Percentiles rank a stretch among this genome's conserved stretches.
phyloP scores from a whole-genome alignment of 2,888 invertebrate genomes.

The Homarus gammarus region DNA sequence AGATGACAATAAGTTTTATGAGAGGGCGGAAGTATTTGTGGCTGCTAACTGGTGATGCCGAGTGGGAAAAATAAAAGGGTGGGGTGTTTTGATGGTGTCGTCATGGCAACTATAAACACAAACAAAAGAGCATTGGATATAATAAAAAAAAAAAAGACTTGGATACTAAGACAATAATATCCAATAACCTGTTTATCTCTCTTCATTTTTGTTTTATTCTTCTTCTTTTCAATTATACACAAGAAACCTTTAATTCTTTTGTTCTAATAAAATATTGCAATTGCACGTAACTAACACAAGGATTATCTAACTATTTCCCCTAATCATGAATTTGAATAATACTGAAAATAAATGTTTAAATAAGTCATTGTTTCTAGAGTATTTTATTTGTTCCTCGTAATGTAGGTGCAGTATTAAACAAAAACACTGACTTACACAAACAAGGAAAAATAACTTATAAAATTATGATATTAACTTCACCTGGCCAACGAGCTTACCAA shows the following conservation, averaged over 20 bases:
- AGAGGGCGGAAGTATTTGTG: too few relatives aligned
- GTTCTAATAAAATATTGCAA: too few relatives aligned
- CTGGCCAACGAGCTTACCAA: neutral
- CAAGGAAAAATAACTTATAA: too few relatives aligned
- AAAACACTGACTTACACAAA: too few relatives aligned
- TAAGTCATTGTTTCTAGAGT: too few relatives aligned
- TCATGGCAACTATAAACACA: neutral
- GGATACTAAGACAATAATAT: neutral
- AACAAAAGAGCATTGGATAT: neutral
- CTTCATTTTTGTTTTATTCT: neutral
- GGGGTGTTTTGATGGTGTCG: neutral
- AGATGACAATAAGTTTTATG: neutral
- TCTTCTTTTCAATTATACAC: neutral
- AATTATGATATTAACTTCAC: too few relatives aligned
- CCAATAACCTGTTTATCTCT: neutral
- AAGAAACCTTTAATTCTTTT: too few relatives aligned
- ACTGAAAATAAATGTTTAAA: neutral
- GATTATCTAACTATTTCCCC: neutral
- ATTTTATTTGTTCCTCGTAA: too few relatives aligned
- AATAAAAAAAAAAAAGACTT: neutral
- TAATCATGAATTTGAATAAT: neutral
- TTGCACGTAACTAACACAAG: neutral
- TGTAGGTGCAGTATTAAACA: too few relatives aligned
- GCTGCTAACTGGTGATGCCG: neutral
- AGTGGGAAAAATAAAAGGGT: neutral